Evolutionary conservation across 2,113 vertebrate genomes (phyloP), one percentile per base, ranked within the genome.

Genomic region (Lampris megalopsis): DNA sequence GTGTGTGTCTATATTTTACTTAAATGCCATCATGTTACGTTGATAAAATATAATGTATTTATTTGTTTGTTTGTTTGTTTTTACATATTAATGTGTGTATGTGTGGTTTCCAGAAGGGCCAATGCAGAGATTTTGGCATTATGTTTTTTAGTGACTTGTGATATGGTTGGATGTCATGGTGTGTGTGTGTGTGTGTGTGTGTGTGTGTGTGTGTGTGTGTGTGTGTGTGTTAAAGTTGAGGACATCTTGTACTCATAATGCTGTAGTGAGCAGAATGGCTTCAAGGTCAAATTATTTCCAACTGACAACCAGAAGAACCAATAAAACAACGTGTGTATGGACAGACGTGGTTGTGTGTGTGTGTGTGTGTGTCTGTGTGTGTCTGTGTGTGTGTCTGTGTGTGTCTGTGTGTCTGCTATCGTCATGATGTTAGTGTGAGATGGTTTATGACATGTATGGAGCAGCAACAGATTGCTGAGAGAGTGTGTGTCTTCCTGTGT

Each of bases 271-370:
- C 63, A 67, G 71, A 71, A 84, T 72, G 11, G 59, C 81, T 81
- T 63, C 82, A 86, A 90, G 75, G 88, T 90, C 82, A 90, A 77
- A 90, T 86, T 85, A 83, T 58, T 89, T 71, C 82, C 58, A 83
- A 81, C 38, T 77, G 73, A 77, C 70, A 75, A 59, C 71, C 74
- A 75, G 64, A 63, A 65, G 65, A 67, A 79, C 81, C 3, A 1
- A 24, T 24, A 24, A 24, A 24, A 24, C 24, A 24, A 24, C 24
- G 24, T 24, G 24, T 24, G 24, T 24, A 24, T 1, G 43, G 66
- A 43, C 65, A 40, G 2, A 63, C n/a, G 42, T 45, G 40, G 62
- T 2, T n/a, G 35, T 56, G 5, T 37, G 38, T 47, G 67, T 58
- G 48, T 50, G 48, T 54, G 65, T 43, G 57, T 50, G 52, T 40